Conservation (phyloP, 2,797 vertebrate genomes). For the Rachycentron canadum region DNA sequence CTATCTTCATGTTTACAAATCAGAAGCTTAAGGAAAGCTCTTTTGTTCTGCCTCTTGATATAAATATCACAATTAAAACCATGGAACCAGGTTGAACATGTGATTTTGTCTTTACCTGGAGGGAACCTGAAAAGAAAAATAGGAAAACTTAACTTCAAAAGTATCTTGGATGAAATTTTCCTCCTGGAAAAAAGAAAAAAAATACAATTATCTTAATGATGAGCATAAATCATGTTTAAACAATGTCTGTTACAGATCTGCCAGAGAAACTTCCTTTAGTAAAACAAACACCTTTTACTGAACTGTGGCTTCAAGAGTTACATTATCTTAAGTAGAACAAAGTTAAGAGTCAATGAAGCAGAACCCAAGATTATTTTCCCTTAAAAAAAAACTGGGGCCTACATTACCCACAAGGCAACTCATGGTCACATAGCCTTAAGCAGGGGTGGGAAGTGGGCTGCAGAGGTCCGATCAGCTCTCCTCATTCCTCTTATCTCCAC, state of each 20-base stretch:
- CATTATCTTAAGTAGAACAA: too few species aligned
- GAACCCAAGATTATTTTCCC: too few species aligned
- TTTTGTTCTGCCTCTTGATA: constrained; percentile 1
- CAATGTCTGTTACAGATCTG: not conserved
- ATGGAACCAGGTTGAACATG: constrained; percentile 2
- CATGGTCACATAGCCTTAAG: not conserved
- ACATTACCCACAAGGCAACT: not conserved
- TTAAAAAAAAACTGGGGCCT: not conserved
- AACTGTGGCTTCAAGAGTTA: not conserved
- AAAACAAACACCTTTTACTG: not conserved
- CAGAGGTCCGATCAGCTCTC: too few species aligned
- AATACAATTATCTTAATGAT: not conserved
- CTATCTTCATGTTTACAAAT: constrained; percentile 4
- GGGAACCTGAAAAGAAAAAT: not conserved
- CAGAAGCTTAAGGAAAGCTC: not conserved
- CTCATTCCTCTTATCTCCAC: too few species aligned
- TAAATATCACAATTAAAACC: not conserved
- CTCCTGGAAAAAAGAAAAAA: not conserved
- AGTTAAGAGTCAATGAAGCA: too few species aligned
- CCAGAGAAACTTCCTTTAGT: not conserved
- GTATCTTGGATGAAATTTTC: not conserved
- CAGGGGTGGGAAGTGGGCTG: not conserved
- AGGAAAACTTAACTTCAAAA: not conserved
- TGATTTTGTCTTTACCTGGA: not conserved
- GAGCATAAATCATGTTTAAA: not conserved